Evolutionary conservation across 2,888 invertebrate genomes (phyloP), one percentile per base, ranked within the genome.

Genomic region (Cryptocephalus primarius): DNA sequence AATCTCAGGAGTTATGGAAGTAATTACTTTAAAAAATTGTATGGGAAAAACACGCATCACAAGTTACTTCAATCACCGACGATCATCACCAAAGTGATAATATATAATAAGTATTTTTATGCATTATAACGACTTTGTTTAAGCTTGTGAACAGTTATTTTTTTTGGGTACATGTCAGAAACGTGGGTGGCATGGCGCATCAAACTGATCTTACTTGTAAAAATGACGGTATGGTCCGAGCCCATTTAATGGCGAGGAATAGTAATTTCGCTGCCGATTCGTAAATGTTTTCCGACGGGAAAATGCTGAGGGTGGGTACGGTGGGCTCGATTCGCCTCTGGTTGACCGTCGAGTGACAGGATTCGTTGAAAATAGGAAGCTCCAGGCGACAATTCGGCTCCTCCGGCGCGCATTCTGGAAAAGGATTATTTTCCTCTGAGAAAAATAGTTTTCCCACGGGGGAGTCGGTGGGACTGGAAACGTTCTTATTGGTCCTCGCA

Each of bases 241-340:
- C 80, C 89, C 90, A 91, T 64, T 85, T 83, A 1, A 90, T 81
- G 0, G 85, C 78, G 33, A 85, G 72, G 58, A 88, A 85, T 22
- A 91, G 69, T 32, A 91, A 68, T 60, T 85, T 85, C 0, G 85
- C 82, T 0, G 87, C 83, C 0, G 83, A 80, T 62, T 85, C 83
- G 62, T 81, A 81, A 11, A 79, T 71, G 55, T 75, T 78, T 60
- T 82, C 80, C 8, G 75, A 74, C 1, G 76, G 74, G 47, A 76
- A 67, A 13, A 78, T 62, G 11, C 74, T 73, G 56, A 78, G 69
- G 51, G 68, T 68, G 8, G 75, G 66, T 33, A 63, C 55, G 22
- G 6, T 6, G 3, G 22, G 22, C 40, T 69, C 67, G 40, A 65
- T 46, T 6, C 65, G 61, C 54, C 64, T 41, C 1, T 51, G 40